phyloP scores from a whole-genome alignment of 2,888 invertebrate species.

The Plebejus anna region DNA sequence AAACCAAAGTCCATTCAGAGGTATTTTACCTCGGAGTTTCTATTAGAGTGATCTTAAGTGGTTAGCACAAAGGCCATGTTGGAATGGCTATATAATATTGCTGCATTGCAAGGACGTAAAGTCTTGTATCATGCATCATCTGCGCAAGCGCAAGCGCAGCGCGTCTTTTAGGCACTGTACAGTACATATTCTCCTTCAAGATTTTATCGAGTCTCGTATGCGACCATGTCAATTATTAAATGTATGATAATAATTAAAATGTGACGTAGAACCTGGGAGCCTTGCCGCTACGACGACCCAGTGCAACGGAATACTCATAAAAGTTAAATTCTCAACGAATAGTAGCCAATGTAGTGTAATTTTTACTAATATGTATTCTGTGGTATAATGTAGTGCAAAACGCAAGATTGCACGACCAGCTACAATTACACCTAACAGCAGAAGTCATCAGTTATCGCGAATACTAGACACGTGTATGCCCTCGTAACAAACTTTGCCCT shows the following conservation, averaged over 20 bases:
- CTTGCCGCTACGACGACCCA: background rate
- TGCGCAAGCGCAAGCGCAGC: background rate
- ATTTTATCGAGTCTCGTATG: too few species aligned
- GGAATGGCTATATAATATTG: background rate
- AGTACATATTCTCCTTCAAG: too few species aligned
- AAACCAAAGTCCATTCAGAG: background rate
- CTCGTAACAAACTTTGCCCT: slow-evolving; percentile 4
- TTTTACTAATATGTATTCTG: too few species aligned
- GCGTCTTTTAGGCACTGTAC: too few species aligned
- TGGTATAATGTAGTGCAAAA: background rate
- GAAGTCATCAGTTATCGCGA: slow-evolving; percentile 3
- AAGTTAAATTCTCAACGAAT: too few species aligned
- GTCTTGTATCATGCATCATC: background rate
- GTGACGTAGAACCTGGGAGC: background rate
- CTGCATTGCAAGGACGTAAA: background rate
- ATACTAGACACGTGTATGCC: slow-evolving; percentile 17
- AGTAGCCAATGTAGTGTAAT: too few species aligned
- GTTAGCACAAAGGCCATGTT: background rate
- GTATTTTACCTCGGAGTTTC: background rate
- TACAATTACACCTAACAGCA: slow-evolving; percentile 12
- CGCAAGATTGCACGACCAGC: background rate
- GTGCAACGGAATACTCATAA: too few species aligned
- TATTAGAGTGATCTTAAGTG: background rate
- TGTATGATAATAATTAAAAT: background rate
- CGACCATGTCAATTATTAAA: background rate